A percentile compares a stretch with the other conserved stretches of the same genome.
phyloP scores from a whole-genome alignment of 2,113 vertebrate species.

The Austrofundulus limnaeus region DNA sequence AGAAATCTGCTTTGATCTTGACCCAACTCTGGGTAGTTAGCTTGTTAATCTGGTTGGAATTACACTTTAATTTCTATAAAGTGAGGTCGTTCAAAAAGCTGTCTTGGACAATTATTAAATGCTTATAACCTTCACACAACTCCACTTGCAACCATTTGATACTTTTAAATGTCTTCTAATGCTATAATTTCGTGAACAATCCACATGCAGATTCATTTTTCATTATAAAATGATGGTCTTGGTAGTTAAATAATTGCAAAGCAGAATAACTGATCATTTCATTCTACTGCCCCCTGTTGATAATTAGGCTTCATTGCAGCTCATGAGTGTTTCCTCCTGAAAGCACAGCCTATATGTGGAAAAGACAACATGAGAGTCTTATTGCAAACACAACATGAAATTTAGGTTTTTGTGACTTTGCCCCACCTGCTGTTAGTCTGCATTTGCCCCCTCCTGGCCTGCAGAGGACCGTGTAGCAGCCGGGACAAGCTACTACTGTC shows the following conservation, averaged over 20 bases:
- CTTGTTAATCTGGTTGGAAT: no score
- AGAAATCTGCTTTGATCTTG: no score
- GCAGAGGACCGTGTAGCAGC: slow-evolving; percentile 77
- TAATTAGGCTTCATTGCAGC: background rate
- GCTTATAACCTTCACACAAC: no score
- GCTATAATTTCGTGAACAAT: background rate
- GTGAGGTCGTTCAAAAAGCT: no score
- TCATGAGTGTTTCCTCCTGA: slow-evolving; percentile 73
- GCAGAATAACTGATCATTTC: background rate
- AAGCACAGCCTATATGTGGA: slow-evolving; percentile 69
- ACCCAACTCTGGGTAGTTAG: no score
- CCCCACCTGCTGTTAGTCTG: slow-evolving; percentile 75
- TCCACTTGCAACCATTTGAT: no score
- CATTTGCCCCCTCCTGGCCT: slow-evolving; percentile 80
- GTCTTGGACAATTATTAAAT: no score
- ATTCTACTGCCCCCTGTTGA: slow-evolving; percentile 5
- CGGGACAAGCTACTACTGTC: slow-evolving; percentile 75
- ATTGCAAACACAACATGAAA: background rate
- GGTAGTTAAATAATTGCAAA: background rate
- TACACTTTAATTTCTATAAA: no score
- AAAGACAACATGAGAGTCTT: background rate
- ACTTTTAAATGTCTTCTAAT: background rate
- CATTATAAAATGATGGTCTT: no score
- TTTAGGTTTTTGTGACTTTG: background rate
- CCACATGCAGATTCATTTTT: background rate